These are phyloP conservation scores for Griposia aprilina DNA, from an alignment of 2,888 invertebrate genomes.

Conservation along the genomic window DNA sequence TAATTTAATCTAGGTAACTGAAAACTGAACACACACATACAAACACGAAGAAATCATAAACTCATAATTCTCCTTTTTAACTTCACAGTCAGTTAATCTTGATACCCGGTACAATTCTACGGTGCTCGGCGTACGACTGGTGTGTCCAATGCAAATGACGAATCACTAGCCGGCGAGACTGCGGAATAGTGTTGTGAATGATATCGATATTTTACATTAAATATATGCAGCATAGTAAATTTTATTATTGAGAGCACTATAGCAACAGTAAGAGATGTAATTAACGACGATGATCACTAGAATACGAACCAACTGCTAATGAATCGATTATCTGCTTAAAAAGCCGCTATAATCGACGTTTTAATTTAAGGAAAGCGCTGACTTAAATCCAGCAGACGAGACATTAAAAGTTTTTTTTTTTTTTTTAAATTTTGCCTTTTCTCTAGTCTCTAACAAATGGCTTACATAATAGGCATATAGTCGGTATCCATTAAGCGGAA, in stretches of 20 bases:
- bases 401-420: background rate
- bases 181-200: slow-evolving; percentile 14
- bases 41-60: background rate
- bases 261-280: fast-evolving
- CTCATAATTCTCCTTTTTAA: slow-evolving; percentile 3
- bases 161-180: slow-evolving; percentile 49
- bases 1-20: background rate
- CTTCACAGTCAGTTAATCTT: slow-evolving; percentile 35
- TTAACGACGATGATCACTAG: background rate
- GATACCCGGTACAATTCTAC: slow-evolving; percentile 44
- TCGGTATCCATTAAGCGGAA: too few relatives aligned
- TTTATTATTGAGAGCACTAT: background rate
- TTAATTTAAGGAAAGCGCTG: background rate
- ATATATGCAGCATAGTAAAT: background rate
- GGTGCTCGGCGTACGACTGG: slow-evolving; percentile 55
- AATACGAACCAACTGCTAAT: background rate
- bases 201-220: slow-evolving; percentile 13
- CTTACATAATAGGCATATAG: too few relatives aligned
- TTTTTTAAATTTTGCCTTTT: too few relatives aligned
- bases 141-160: slow-evolving; percentile 73
- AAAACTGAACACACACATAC: background rate
- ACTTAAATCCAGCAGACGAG: background rate
- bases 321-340: too few relatives aligned
- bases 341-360: too few relatives aligned
- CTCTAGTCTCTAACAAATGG: too few relatives aligned